These are phyloP conservation scores for Aeoliscus strigatus DNA, from an alignment of 2,797 vertebrate genomes.

Conservation along the genomic window DNA sequence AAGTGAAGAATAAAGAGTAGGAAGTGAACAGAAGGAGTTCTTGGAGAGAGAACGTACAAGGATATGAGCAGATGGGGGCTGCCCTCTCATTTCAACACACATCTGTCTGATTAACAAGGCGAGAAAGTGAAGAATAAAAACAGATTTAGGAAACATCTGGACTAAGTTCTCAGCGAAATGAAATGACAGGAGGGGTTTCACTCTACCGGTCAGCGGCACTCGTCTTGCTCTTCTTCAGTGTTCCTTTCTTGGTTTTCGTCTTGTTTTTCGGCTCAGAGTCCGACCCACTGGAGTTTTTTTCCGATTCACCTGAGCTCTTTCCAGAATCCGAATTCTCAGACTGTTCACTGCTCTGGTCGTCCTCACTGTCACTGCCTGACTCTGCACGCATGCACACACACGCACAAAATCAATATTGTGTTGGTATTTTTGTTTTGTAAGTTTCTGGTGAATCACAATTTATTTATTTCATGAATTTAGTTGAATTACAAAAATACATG, in stretches of 20 bases:
- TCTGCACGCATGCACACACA: slow-evolving; percentile 50
- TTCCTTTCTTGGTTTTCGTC: slow-evolving; percentile 55
- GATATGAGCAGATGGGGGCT: slow-evolving; percentile 51
- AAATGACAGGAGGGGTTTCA: slow-evolving; percentile 8
- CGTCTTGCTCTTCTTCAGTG: slow-evolving; percentile 43
- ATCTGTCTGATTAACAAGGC: slow-evolving; percentile 36
- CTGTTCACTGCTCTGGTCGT: slow-evolving; percentile 71
- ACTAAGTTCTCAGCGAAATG: slow-evolving; percentile 8
- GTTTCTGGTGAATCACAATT: no score
- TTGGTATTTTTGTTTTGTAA: no score
- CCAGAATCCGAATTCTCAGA: no score
- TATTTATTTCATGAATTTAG: no score
- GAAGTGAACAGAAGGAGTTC: no score
- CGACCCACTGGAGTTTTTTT: slow-evolving; percentile 72
- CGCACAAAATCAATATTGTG: not conserved
- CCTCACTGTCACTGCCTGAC: slow-evolving; percentile 72
- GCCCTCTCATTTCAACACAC: slow-evolving; percentile 22
- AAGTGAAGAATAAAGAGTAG: no score
- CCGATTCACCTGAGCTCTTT: slow-evolving; percentile 75
- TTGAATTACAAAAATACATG: no score
- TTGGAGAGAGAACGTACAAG: slow-evolving; percentile 27
- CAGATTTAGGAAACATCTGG: slow-evolving; percentile 48
- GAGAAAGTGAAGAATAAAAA: slow-evolving; percentile 2
- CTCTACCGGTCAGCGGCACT: slow-evolving; percentile 70
- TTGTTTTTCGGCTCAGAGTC: slow-evolving; percentile 61